Base-by-base conservation (phyloP, 1,140 invertebrate species). In the Aphidius gifuensis region DNA sequence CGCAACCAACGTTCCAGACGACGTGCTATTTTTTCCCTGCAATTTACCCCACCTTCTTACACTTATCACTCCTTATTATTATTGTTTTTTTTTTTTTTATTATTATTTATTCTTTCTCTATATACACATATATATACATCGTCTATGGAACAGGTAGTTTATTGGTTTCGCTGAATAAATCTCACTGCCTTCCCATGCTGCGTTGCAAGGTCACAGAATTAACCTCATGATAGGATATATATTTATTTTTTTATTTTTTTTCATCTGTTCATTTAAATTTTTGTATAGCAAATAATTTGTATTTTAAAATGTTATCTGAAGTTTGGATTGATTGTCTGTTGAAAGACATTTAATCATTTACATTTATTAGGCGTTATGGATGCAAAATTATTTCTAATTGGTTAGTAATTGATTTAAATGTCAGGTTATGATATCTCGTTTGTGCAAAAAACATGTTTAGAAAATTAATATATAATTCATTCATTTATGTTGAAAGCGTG, bases 121-220 rank as follows among this genome's bases (percentile, higher is more conserved):
- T 7, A 5, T n/a, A n/a, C n/a, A n/a, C n/a, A n/a, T n/a, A n/a
- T n/a, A n/a, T n/a, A n/a, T 7, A 59, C 45, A n/a, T 59, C 38
- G 39, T 48, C 47, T 49, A 21, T 21, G 47, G n/a, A 59, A 38
- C 47, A 59, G 57, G 57, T 59, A 49, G 57, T 21, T 45, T 59
- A 59, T 59, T 59, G 48, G 47, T 38, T 23, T 21, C 53, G 23
- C 4, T 40, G 16, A 38, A 46, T 49, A 59, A 59, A 59, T 59
- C 57, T 59, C 57, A 59, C 47, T 7, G 46, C 45, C 46, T 59
- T 49, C 44, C 57, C 57, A 59, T 59, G 57, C 23, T 55, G 43
- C 53, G 43, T 47, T n/a, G 44, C 46, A 59, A 39, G 46, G 57
- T 59, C 46, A 47, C 57, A 21, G 47, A 59, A 59, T 59, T 59